Evolutionary conservation across 2,113 vertebrate species (phyloP).

Genomic region (Sialia sialis): DNA sequence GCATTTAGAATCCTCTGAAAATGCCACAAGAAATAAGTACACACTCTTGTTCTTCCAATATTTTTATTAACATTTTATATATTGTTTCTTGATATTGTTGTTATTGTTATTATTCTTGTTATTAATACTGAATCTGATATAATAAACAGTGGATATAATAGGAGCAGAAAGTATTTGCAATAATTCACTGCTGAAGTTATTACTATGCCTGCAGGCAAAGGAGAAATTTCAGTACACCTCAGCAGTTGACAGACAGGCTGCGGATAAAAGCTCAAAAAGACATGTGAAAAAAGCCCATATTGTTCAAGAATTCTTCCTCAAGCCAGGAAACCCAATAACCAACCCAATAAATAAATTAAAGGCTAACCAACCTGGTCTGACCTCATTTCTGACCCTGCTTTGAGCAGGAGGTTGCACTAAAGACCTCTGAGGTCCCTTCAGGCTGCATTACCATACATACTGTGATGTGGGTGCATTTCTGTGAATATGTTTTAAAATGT

Average conservation of each 20-base stretch:
- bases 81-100: background rate
- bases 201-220: background rate
- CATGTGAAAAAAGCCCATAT: background rate
- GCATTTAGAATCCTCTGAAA: background rate
- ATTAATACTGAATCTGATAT: background rate
- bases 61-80: background rate
- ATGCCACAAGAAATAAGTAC: background rate
- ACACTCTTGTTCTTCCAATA: background rate
- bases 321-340: background rate
- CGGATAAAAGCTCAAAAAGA: background rate
- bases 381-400: background rate
- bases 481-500: background rate
- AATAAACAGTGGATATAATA: background rate
- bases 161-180: background rate
- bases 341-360: conserved; percentile 7
- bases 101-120: background rate
- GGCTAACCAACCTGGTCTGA: background rate
- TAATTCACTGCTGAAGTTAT: background rate
- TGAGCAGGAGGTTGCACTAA: background rate
- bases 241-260: background rate
- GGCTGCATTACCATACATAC: background rate
- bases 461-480: background rate
- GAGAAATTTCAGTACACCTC: background rate
- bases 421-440: background rate
- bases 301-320: background rate